Base-by-base conservation (phyloP, 2,888 invertebrate species). In the Stegophylla sp. region DNA sequence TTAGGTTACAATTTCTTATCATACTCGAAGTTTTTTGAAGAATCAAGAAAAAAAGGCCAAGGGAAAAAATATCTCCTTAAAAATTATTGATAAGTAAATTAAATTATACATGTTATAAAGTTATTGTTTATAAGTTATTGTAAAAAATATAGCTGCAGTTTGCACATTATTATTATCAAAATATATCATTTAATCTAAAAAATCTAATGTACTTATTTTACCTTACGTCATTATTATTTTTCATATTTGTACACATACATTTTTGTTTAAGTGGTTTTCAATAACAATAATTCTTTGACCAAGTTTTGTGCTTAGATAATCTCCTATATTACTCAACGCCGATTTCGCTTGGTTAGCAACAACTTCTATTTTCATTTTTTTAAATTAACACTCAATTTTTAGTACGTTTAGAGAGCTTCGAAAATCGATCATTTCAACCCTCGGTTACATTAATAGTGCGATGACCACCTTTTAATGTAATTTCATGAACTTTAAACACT, bases 301-400 rank as follows among this genome's bases (percentile, higher is more conserved):
- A 23, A 56, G 23, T 56, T 56, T 56, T 56, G 20, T 56, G 9
- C 23, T 12, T 23, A 1, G 5, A 23, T 56, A 23, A 2, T 45
- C 45, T 20, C 23, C 56, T 56, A 23, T 23, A 23, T 23, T 13
- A 56, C 2, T 23, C 23, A 56, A 56, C 9, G 56, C 56, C 23
- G 1, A 56, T 23, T 56, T 56, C 12, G 23, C 56, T 56, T 23
- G 20, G 23, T 56, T 12, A 12, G 56, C 56, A 56, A 23, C 23
- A 23, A 56, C 56, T 56, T 56, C 23, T n/a, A 56, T 56, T 56
- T 56, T 56, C 23, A 56, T 23, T 56, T 56, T 45, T 56, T 56
- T 23, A 23, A 12, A 56, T 23, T 23, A 56, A 56, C 9, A 23
- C 23, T 23, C 56, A 56, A 23, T 23, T 23, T 9, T 20, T 23